Percentiles rank a stretch among this genome's conserved stretches.
Conservation (phyloP, 1,140 invertebrate genomes). For the Hirudo medicinalis region DNA sequence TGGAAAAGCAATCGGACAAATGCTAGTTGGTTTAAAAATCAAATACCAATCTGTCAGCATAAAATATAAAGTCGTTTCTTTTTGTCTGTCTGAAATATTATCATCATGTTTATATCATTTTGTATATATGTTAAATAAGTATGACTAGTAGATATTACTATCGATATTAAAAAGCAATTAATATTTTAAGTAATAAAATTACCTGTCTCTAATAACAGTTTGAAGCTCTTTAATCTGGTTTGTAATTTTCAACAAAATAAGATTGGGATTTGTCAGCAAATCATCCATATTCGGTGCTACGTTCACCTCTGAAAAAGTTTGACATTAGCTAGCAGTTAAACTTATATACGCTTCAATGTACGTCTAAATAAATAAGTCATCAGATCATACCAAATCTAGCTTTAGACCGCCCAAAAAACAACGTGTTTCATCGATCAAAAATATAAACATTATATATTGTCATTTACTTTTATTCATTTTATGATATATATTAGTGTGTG, state of each 20-base stretch:
- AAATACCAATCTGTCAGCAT: slow-evolving; percentile 71
- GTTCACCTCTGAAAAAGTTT: too few species aligned
- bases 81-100: slow-evolving; percentile 41
- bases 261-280: slow-evolving; percentile 43
- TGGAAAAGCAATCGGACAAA: slow-evolving; percentile 72
- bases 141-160: neutral
- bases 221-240: slow-evolving; percentile 83
- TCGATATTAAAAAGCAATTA: neutral
- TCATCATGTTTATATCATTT: neutral
- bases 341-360: too few species aligned
- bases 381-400: too few species aligned
- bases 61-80: slow-evolving; percentile 94
- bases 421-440: too few species aligned
- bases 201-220: slow-evolving; percentile 88
- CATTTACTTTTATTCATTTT: too few species aligned
- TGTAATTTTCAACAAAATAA: slow-evolving; percentile 60
- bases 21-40: slow-evolving; percentile 54
- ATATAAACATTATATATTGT: too few species aligned
- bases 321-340: too few species aligned
- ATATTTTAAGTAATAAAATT: slow-evolving; percentile 29
- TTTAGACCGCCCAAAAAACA: too few species aligned
- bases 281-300: too few species aligned
- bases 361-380: too few species aligned
- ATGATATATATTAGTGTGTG: neutral
- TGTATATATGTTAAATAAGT: slow-evolving; percentile 27